Base-by-base conservation (phyloP, 2,888 invertebrate genomes). In the Miltochrista miniata region DNA sequence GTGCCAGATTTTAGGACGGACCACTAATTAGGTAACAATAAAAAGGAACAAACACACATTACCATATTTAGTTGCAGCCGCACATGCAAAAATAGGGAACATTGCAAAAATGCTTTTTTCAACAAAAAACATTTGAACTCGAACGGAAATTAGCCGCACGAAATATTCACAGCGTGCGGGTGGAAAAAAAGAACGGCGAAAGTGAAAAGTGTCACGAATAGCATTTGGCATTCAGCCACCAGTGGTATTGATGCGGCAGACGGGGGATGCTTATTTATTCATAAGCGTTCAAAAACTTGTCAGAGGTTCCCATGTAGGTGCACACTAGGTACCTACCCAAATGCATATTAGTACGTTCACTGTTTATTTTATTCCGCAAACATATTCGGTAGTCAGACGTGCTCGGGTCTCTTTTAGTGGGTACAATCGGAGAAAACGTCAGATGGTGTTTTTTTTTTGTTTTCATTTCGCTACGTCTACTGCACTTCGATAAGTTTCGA, bases 271-370 rank as follows among this genome's bases (percentile, higher is more conserved):
- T 92, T 79, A 90, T 72, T 91, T 90, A 90, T 92, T 91, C 90
- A 92, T 90, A 89, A 85, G 85, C 87, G 79, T 85, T 89, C 85
- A 84, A 88, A 88, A 89, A 86, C 83, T 84, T 85, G 83, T 81
- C 84, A 84, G 72, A 69, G 68, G 70, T 63, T 68, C 66, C 70
- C 61, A 53, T 61, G 56, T 55, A 52, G 48, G 52, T 48, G 56
- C 58, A 55, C 63, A 59, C 61, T n/a, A n/a, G n/a, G n/a, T n/a
- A n/a, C n/a, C n/a, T 59, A 62, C 52, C 46, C 36, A 54, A 67
- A 70, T 66, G 68, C 67, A 72, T 74, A 72, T 83, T 81, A 83
- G 80, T 79, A 68, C 61, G 54, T 57, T 67, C 57, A 38, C 69
- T 77, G 76, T 81, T 81, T 85, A 75, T 80, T 83, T 77, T 79